Evolutionary conservation across 2,797 vertebrate genomes (phyloP), one percentile per base, ranked within the genome.

Genomic region (Epinephelus coioides): DNA sequence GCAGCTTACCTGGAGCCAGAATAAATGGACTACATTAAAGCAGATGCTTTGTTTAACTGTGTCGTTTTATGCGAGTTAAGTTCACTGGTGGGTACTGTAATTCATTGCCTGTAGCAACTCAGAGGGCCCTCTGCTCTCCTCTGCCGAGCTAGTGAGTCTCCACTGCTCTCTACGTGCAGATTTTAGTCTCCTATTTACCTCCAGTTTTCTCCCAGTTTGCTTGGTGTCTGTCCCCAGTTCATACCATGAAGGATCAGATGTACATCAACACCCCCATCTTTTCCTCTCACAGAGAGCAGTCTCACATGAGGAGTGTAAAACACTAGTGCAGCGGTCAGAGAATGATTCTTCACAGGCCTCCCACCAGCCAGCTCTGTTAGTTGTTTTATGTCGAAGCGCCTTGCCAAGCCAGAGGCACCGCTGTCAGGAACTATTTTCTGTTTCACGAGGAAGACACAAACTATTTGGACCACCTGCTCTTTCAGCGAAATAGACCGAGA

Each of bases 391-490:
- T 53, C 12, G 66, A 57, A 69, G 61, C 8, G 50, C 75, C 27
- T 27, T 51, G 72, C 53, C 34, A 57, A 71, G 73, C 75, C 82
- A 43, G 81, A 75, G 71, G 80, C 80, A 2, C 72, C 17, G 49
- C 62, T 50, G 63, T 69, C 81, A 65, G 82, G 34, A 78, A 13
- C 43, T 17, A 1, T 69, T 76, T 60, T 64, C 9, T 67, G n/a
- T 72, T 82, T 70, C 27, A 74, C 68, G 55, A 77, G 67, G 25
- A 76, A 70, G 19, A 5, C 53, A 51, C 68, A 51, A 68, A 74
- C 77, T 75, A 44, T 68, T 68, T 19, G 63, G 79, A 85, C 86
- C 86, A 65, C 54, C 75, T 83, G 73, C 69, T 81, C 55, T 55
- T 54, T 40, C 46, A 5, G 27, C 38, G 21, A 76, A 72, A 76